Base-by-base conservation (phyloP, 2,797 vertebrate genomes). In the Labroides dimidiatus region DNA sequence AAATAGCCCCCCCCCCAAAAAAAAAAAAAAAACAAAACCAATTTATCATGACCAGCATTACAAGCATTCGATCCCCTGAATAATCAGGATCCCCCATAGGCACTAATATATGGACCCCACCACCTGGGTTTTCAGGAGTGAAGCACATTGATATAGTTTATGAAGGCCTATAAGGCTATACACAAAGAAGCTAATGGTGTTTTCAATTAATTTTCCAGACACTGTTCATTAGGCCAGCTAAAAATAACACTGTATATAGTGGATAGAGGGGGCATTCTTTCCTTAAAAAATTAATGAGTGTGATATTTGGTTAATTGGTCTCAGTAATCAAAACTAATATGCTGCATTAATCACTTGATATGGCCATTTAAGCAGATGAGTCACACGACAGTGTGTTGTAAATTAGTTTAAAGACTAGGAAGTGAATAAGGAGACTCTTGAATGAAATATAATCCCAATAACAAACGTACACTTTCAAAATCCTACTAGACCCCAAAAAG, bases 161-260 rank as follows among this genome's bases (percentile, higher is more conserved):
- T 87, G 76, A 75, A 71, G 76, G 49, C 27, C 27, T 2, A n/a
- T n/a, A n/a, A n/a, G 4, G 23, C 16, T 48, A 52, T 49, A 71
- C 52, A 67, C 55, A 81, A 45, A 73, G 24, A 30, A 56, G 51
- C 58, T 77, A 61, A 69, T 69, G 75, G 57, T 63, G 41, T 57
- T 76, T 77, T 69, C 17, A 74, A 72, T 69, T 54, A 43, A 74
- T 72, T 78, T 73, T 58, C 41, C 41, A 42, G 69, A 76, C 58
- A 59, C 48, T 48, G 33, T 30, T 72, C 62, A 83, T 86, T 79
- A 70, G 20, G 21, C 60, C 48, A 24, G 39, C 47, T 78, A 78
- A 74, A 80, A 59, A 80, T 81, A 72, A 45, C 37, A 10, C 24
- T 12, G 14, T 13, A 1, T 20, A 37, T 24, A 33, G 44, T 33